Conservation (phyloP, 2,113 vertebrate genomes). For the Esox niger region DNA sequence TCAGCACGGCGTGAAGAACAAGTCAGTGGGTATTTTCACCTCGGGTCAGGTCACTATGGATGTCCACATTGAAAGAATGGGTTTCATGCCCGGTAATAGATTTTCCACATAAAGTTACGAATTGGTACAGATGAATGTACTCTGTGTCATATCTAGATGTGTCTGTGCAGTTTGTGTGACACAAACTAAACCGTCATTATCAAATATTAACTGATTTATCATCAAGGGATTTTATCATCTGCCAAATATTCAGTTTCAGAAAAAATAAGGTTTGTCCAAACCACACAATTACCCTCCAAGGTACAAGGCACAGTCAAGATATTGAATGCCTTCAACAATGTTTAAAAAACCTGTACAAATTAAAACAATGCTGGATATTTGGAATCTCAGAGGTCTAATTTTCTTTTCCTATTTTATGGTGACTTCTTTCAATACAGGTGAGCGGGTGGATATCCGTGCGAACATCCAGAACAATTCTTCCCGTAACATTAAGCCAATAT, state of each 20-base stretch:
- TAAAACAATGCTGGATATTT: background rate
- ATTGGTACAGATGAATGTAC: slow-evolving; percentile 34
- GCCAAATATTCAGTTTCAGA: no score
- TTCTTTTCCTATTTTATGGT: background rate
- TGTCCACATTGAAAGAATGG: background rate
- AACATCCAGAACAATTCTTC: slow-evolving; percentile 65
- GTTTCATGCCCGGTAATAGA: background rate
- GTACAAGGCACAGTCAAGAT: no score
- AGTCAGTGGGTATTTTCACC: slow-evolving; percentile 51
- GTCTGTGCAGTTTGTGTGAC: no score
- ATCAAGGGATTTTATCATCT: no score
- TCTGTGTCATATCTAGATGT: no score
- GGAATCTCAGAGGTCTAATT: background rate
- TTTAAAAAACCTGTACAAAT: background rate
- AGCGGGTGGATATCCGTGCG: slow-evolving; percentile 45
- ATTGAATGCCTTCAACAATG: no score
- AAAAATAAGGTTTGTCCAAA: no score
- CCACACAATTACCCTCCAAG: no score
- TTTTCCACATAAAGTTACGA: slow-evolving; percentile 52
- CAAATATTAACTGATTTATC: no score
- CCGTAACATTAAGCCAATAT: slow-evolving; percentile 59
- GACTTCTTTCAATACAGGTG: slow-evolving; percentile 49
- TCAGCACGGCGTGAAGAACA: background rate
- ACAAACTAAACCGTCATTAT: no score
- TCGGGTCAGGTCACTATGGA: slow-evolving; percentile 26